Evolutionary conservation across 2,797 vertebrate species (phyloP), one percentile per base, ranked within the genome.

Genomic region (Anguilla obscura): DNA sequence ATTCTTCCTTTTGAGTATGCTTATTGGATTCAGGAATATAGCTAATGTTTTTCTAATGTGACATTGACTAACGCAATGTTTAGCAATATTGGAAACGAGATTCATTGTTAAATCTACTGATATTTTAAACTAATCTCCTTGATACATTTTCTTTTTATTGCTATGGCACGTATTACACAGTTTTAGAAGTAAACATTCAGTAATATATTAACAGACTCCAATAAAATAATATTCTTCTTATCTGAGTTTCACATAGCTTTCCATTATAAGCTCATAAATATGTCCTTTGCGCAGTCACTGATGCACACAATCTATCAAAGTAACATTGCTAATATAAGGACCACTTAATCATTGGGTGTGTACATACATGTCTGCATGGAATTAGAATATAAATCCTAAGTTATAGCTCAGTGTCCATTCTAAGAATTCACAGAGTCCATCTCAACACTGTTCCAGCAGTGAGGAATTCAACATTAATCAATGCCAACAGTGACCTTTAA

Each of bases 301-400:
- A 12, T 24, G 45, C 79, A 82, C 45, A 50, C 79, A 48, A 50
- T 82, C 40, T 82, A 82, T 82, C 79, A 82, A 82, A 50, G 74
- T 33, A 74, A 5, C 36, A 48, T 82, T 24, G 45, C 79, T 82
- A 24, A 82, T 82, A 21, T 82, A 50, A n/a, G 40, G 40, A 6
- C 18, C 45, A 24, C 45, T 50, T 50, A 7, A 82, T 82, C 45
- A 79, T 45, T 14, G 33, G 33, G 14, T 45, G 36, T 45, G 16
- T 79, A 21, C 74, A 45, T 18, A 79, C 5, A 36, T 45, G 45
- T 9, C 79, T 82, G 45, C 16, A 4, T 50, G 6, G 45, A 82
- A 82, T 82, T 82, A 50, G 40, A 82, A 82, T 24, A 50, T 45
- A 82, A 82, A n/a, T 48, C 79, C 40, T 50, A 79, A 79, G 74